Conservation (phyloP, 2,113 vertebrate genomes). For the Poeciliopsis retropinna region DNA sequence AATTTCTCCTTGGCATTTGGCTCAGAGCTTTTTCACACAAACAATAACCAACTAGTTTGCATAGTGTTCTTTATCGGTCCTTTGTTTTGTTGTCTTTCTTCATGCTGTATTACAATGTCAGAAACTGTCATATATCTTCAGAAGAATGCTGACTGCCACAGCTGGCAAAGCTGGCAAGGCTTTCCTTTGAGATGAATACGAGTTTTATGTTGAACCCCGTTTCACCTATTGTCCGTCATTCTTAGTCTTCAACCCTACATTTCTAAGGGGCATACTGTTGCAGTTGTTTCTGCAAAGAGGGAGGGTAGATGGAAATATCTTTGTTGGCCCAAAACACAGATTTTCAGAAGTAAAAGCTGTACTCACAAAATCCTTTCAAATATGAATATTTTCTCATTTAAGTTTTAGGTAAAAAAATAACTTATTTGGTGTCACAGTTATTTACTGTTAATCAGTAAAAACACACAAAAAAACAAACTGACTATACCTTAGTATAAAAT, state of each 20-base stretch:
- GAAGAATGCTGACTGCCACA: constrained; percentile 18
- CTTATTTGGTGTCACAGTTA: not conserved
- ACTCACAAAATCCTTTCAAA: not conserved
- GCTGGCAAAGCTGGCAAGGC: too few relatives aligned
- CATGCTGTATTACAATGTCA: constrained; percentile 16
- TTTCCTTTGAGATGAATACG: not conserved
- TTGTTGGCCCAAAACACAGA: not conserved
- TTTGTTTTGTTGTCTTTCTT: constrained; percentile 29
- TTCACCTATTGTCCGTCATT: not conserved
- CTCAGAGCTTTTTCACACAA: constrained; percentile 44
- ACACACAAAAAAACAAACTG: not conserved
- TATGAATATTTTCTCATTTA: not conserved
- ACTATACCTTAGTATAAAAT: not conserved
- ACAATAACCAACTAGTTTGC: constrained; percentile 44
- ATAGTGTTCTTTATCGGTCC: constrained; percentile 39
- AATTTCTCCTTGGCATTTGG: constrained; percentile 49
- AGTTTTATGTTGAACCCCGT: constrained; percentile 7
- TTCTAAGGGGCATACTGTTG: not conserved
- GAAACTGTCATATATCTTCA: constrained; percentile 23
- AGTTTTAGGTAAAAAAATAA: not conserved
- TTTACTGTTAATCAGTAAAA: not conserved
- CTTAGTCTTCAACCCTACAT: not conserved
- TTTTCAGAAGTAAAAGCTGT: not conserved
- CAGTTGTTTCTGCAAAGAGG: not conserved
- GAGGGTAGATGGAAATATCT: not conserved